phyloP scores from a whole-genome alignment of 1,140 invertebrate genomes.

The Apis mellifera region DNA sequence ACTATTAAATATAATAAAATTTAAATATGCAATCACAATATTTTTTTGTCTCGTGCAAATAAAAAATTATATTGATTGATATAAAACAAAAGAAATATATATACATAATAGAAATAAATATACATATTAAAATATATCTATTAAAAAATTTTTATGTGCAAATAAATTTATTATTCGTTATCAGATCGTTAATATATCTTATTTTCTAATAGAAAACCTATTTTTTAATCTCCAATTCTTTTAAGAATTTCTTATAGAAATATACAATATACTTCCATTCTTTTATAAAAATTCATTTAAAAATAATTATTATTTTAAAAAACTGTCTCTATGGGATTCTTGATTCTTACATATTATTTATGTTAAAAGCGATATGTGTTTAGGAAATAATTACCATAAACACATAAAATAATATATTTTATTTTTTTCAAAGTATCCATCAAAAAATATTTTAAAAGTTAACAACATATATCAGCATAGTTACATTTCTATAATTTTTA shows the following conservation, averaged over 20 bases:
- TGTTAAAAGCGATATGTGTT: conserved; percentile 23
- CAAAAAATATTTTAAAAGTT: conserved; percentile 14
- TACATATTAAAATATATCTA: background rate
- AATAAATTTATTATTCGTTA: conserved; percentile 13
- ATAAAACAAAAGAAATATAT: conserved; percentile 14
- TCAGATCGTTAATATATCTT: background rate
- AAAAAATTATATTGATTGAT: conserved; percentile 6
- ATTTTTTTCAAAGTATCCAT: conserved; percentile 12
- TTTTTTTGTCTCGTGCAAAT: conserved; percentile 27
- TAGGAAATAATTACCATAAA: conserved; percentile 46
- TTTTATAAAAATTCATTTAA: background rate
- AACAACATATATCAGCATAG: conserved; percentile 8
- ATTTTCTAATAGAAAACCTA: too few relatives aligned
- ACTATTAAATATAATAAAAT: conserved; percentile 21
- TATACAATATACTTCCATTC: conserved; percentile 32
- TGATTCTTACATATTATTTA: background rate
- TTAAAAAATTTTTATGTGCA: background rate
- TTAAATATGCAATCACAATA: conserved; percentile 1
- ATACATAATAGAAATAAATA: too few relatives aligned
- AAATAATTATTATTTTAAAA: background rate
- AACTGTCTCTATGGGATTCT: background rate
- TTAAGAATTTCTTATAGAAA: background rate
- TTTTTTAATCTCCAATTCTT: too few relatives aligned
- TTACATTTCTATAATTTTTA: conserved; percentile 30
- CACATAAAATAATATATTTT: conserved; percentile 35